Evolutionary conservation across 2,113 vertebrate genomes (phyloP), one percentile per base, ranked within the genome.

Genomic region (Rhabdomys dilectus): DNA sequence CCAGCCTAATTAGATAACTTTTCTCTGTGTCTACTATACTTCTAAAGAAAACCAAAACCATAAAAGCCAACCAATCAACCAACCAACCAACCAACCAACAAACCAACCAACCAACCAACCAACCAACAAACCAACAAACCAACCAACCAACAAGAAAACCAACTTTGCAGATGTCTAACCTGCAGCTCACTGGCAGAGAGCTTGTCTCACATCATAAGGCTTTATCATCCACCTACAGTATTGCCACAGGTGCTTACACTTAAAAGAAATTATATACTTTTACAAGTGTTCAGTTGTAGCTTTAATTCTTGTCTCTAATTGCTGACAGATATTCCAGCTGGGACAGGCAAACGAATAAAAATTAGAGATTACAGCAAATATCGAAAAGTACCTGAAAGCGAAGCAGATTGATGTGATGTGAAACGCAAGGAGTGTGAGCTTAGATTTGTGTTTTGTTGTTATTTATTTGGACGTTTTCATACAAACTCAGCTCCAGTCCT

Each of bases 321-420:
- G 22, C 53, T 80, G 26, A 15, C 77, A 93, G 51, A 48, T 66
- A 60, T 51, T 82, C 34, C 36, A 53, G 2, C 4, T 56, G 48
- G 48, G 15, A 7, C 95, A 68, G 17, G 91, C 15, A 93, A 84
- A 64, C 51, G 21, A 88, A 26, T 42, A 60, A 96, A 97, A 66
- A 90, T 10, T 77, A 86, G 93, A 89, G 29, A n/a, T 36, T 53
- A 22, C 39, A 24, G 62, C 64, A 72, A 51, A 19, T 82, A 34
- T 56, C 84, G 11, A 56, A 85, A 93, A 89, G 3, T 24, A 6
- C 11, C 56, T 11, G 2, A 36, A 29, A 58, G 68, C 10, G 76
- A 91, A 88, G 58, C 13, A 87, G 29, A 58, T 29, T 29, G 11
- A 15, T 48, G 10, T 21, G 36, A 45, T 39, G 56, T 51, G 81